Base-by-base conservation (phyloP, 2,113 vertebrate genomes). In the Brachypodius melanocephalos region DNA sequence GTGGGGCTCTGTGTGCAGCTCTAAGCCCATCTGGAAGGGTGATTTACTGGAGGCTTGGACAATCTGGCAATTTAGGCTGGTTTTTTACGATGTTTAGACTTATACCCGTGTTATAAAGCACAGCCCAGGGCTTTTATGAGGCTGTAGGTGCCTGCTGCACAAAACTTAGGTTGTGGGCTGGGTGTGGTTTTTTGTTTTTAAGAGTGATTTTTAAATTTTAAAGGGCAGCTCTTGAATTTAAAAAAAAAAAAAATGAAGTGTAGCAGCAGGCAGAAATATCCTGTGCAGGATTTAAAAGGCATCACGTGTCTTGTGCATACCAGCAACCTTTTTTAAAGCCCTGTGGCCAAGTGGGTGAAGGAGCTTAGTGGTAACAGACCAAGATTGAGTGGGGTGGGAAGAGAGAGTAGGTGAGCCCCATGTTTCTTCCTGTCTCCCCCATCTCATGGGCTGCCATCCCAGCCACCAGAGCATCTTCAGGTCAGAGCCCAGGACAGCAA, bases 11-110 rank as follows among this genome's bases (percentile, higher is more conserved):
- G 22, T 59, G 68, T 71, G 68, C 78, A 71, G 82, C n/a, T 43
- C 1, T 77, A 43, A 88, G 87, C 86, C 82, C 94, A 97, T 96
- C 96, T 97, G 95, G 94, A 95, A 85, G 95, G 83, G 94, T 90
- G 95, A 95, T 97, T 95, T 97, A 92, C 75, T 73, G 51, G 85
- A 85, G 51, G 51, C 40, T 93, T 77, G 55, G 75, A 85, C 88
- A 93, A 65, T 94, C 93, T 95, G 95, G 96, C 72, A 93, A 84
- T 93, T 93, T 80, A 92, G 79, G 67, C 72, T 85, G 36, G 38
- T 26, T 71, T 88, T 96, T 95, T 86, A 93, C 0, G 5, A 94
- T 92, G 92, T 95, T 97, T 93, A 93, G 90, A 55, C 55, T 96
- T 93, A 68, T 95, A 29, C 52, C 43, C 8, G 1, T 52, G 86